Conservation (phyloP, 2,888 invertebrate species). For the Brenthis hecate region DNA sequence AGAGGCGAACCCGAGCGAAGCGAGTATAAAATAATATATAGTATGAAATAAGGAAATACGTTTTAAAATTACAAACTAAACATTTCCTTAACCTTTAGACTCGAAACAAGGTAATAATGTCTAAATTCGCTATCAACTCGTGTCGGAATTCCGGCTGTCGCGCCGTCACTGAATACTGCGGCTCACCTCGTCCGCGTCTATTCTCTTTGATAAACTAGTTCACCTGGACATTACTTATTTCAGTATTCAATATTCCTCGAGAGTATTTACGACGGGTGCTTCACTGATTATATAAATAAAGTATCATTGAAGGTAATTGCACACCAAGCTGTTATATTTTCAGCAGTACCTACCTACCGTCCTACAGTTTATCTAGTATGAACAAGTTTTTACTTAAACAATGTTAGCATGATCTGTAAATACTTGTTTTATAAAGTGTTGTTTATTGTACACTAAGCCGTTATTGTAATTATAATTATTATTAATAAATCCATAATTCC, state of each 20-base stretch:
- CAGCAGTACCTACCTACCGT: too few relatives aligned
- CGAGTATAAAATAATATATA: too few relatives aligned
- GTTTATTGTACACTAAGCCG: too few relatives aligned
- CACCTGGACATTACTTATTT: slow-evolving; percentile 20
- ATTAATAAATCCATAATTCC: too few relatives aligned
- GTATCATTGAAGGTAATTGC: background rate
- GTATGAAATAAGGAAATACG: too few relatives aligned
- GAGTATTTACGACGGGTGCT: slow-evolving; percentile 1
- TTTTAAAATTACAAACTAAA: background rate
- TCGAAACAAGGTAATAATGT: slow-evolving; percentile 11
- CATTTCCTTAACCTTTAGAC: background rate
- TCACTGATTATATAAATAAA: slow-evolving; percentile 12
- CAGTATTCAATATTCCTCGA: slow-evolving; percentile 23
- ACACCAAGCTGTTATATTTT: background rate
- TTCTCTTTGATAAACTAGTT: slow-evolving; percentile 31
- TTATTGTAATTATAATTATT: too few relatives aligned
- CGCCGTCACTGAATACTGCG: slow-evolving; percentile 18
- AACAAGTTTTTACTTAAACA: too few relatives aligned
- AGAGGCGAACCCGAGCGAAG: too few relatives aligned
- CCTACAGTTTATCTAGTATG: too few relatives aligned
- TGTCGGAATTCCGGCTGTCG: slow-evolving; percentile 20
- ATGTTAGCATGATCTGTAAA: too few relatives aligned
- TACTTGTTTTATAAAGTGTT: too few relatives aligned
- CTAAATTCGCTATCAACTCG: slow-evolving; percentile 12
- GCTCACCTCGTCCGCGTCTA: slow-evolving; percentile 22